Evolutionary conservation across 2,113 vertebrate genomes (phyloP), one percentile per base, ranked within the genome.

Genomic region (Grantiella picta): DNA sequence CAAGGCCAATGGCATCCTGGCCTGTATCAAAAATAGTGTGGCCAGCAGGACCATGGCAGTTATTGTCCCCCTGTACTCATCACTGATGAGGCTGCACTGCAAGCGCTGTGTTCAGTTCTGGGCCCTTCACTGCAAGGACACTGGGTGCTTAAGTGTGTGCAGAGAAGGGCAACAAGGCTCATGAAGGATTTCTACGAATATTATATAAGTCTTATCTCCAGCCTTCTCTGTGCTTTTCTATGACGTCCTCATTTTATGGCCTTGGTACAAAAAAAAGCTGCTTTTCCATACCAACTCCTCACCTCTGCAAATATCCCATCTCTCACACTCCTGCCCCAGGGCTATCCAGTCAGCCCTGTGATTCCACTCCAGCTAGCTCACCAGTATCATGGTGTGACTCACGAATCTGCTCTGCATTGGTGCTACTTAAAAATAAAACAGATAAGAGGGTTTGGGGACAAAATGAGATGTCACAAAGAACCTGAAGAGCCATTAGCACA

Each of bases 11-110:
- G 47, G 22, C 31, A 68, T 28, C 53, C 60, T 52, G 60, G n/a
- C 4, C 24, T 53, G 60, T 11, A 28, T 17, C 45, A 40, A 5
- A 28, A 47, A 3, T 0, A 40, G n/a, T 2, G 12, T 16, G n/a
- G 29, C 29, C 68, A 61, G n/a, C 45, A 60, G 60, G 21, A 45
- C 6, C 29, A 66, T n/a, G 16, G n/a, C 2, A 47, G 15, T 8
- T 18, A 42, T 4, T 23, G 8, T 19, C 5, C 38, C 21, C 14
- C 29, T 53, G 60, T 28, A 23, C n/a, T 3, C 1, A 6, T 38
- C 25, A 33, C 53, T 36, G 60, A 8, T 91, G 75, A 68, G n/a
- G 29, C 25, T 2, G 2, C 20, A 59, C 2, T 12, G 79, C 0
- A 4, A 72, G 29, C 23, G 28, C 33, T 72, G 65, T 23, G 17